Evolutionary conservation across 1,140 invertebrate genomes (phyloP), one percentile per base, ranked within the genome.

Genomic region (Mya arenaria): DNA sequence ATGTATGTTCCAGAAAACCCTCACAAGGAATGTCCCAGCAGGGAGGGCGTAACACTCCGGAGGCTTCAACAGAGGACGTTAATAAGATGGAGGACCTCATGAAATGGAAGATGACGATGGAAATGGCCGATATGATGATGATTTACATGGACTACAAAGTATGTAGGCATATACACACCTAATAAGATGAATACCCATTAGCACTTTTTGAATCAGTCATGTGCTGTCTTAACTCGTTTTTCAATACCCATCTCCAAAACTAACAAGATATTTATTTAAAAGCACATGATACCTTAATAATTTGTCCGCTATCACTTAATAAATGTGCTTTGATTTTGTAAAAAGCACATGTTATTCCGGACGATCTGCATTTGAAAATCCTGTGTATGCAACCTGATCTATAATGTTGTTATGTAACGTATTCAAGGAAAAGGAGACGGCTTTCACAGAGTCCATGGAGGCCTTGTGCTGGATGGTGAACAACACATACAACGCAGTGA

Each of bases 21-120:
- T n/a, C n/a, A n/a, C n/a, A n/a, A n/a, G n/a, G n/a, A n/a, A n/a
- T n/a, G n/a, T n/a, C n/a, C n/a, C n/a, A n/a, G n/a, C n/a, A n/a
- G n/a, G n/a, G n/a, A n/a, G n/a, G n/a, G n/a, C n/a, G n/a, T n/a
- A n/a, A n/a, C n/a, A n/a, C n/a, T n/a, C n/a, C n/a, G n/a, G n/a
- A n/a, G n/a, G n/a, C n/a, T n/a, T n/a, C n/a, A n/a, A n/a, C n/a
- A n/a, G n/a, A n/a, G n/a, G n/a, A n/a, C n/a, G n/a, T n/a, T n/a
- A n/a, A n/a, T n/a, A n/a, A n/a, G n/a, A n/a, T 69, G 8, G 66
- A 69, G 23, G 41, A 69, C 17, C 30, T 69, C 41, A 69, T 69
- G 66, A 69, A 69, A 28, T 5, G 55, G 25, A 69, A 52, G 66
- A 69, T 69, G 66, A 69, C 55, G 66, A 69, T 69, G 66, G 66